These are phyloP conservation scores for Listronotus oregonensis DNA, from an alignment of 1,140 invertebrate species.

Conservation along the genomic window DNA sequence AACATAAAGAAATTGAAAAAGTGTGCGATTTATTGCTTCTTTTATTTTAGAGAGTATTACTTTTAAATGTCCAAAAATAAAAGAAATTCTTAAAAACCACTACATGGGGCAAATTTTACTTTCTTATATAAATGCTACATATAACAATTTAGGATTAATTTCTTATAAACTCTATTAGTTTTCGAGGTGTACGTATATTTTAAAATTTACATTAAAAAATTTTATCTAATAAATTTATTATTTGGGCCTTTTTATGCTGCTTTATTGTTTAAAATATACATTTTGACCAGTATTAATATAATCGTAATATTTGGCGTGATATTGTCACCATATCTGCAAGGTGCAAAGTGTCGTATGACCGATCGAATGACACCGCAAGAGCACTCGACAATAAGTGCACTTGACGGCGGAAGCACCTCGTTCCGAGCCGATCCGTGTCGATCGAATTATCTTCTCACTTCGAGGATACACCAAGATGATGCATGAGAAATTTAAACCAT, in stretches of 20 bases:
- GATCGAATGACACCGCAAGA: conserved; percentile 45
- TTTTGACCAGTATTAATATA: not conserved
- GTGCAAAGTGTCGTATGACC: conserved; percentile 41
- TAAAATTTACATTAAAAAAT: too few species aligned
- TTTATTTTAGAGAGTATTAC: conserved; percentile 3
- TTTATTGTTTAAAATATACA: not conserved
- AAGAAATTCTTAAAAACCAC: not conserved
- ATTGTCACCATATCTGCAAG: conserved; percentile 27
- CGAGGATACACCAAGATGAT: conserved; percentile 21
- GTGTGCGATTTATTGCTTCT: conserved; percentile 4
- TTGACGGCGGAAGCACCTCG: conserved; percentile 47
- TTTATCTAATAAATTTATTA: too few species aligned
- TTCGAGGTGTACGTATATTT: too few species aligned
- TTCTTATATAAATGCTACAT: too few species aligned
- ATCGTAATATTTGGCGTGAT: conserved; percentile 12
- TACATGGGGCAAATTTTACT: too few species aligned
- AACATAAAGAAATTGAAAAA: conserved; percentile 11
- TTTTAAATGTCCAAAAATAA: not conserved
- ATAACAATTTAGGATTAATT: too few species aligned
- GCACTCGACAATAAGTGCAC: conserved; percentile 44
- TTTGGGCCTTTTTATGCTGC: too few species aligned
- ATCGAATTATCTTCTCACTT: conserved; percentile 44
- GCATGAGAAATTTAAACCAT: conserved; percentile 27
- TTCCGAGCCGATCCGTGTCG: conserved; percentile 40
- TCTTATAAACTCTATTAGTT: too few species aligned